Evolutionary conservation across 2,797 vertebrate genomes (phyloP), one percentile per base, ranked within the genome.

Genomic region (Molothrus aeneus): DNA sequence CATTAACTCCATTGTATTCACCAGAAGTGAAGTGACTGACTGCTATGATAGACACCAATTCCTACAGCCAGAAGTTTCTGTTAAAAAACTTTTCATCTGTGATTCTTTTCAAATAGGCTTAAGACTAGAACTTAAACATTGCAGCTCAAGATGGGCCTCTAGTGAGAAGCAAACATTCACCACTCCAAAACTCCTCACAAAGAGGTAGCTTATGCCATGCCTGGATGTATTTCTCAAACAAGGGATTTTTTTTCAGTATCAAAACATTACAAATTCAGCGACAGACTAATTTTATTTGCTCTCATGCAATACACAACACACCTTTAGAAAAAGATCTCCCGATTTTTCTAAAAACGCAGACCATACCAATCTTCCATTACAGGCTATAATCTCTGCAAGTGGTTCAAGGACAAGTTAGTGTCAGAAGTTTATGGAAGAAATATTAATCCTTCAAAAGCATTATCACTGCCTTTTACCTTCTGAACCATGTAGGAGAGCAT

Each of bases 1-100:
- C 40, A 56, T 29, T 22, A 80, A 68, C 20, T 3, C 28, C 0
- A 0, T 4, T 1, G 0, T 31, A 31, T 47, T 72, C 21, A 56
- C 45, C 29, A 42, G 70, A 89, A 31, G 42, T 40, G 80, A 84
- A 80, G 2, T 53, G 60, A 80, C 43, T 4, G 0, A 75, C n/a
- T 71, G 21, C 57, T 64, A 36, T 6, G 10, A 7, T 3, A 92
- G 47, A 77, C 13, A 53, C 7, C n/a, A 50, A 54, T 43, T 69
- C 79, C 74, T 56, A 75, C 17, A 48, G 59, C 17, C 43, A 54
- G 60, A 89, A 81, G 56, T 77, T 79, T 48, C 56, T 57, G 12
- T 50, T 31, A 42, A 73, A 81, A 90, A 74, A 21, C 32, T 56
- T 84, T n/a, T 72, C 6, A 86, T 45, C 34, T 38, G 26, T 3